Conservation (phyloP, 35 echinoderm and acorn worm genomes). For the Strongylocentrotus purpuratus region DNA sequence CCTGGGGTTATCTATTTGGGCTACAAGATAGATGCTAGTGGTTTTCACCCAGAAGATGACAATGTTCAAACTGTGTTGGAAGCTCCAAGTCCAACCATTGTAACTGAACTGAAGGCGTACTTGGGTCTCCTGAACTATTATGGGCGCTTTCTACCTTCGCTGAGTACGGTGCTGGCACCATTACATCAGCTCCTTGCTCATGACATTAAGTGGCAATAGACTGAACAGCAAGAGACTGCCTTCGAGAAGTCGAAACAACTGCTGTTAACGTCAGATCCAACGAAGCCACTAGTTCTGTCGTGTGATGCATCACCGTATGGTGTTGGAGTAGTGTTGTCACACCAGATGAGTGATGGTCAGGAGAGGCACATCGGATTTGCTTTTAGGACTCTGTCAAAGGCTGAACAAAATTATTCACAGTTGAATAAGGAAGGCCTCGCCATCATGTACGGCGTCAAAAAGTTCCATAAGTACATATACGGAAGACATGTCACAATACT, state of each 20-base stretch:
- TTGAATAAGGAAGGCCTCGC: not conserved
- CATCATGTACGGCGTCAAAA: not conserved
- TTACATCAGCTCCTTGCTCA: not conserved
- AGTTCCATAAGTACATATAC: not conserved
- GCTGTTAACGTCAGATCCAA: not conserved
- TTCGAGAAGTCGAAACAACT: not conserved
- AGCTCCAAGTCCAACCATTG: constrained; percentile 60
- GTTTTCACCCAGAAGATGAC: constrained; percentile 47
- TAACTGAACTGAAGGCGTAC: constrained; percentile 61
- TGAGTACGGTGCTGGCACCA: not conserved
- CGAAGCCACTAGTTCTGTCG: not conserved
- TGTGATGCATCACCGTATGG: constrained; percentile 41
- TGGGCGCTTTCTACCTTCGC: not conserved
- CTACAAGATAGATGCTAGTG: constrained; percentile 42
- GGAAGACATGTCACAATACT: not conserved
- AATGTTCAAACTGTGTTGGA: constrained; percentile 57
- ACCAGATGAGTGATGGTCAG: not conserved
- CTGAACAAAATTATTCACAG: not conserved
- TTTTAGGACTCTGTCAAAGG: not conserved
- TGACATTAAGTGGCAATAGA: not conserved
- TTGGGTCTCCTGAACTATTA: not conserved
- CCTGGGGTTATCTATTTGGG: constrained; percentile 57
- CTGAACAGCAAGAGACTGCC: not conserved
- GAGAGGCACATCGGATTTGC: constrained; percentile 38
- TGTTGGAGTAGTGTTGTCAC: not conserved